phyloP scores from a whole-genome alignment of 2,888 invertebrate species.

The Acronicta aceris region DNA sequence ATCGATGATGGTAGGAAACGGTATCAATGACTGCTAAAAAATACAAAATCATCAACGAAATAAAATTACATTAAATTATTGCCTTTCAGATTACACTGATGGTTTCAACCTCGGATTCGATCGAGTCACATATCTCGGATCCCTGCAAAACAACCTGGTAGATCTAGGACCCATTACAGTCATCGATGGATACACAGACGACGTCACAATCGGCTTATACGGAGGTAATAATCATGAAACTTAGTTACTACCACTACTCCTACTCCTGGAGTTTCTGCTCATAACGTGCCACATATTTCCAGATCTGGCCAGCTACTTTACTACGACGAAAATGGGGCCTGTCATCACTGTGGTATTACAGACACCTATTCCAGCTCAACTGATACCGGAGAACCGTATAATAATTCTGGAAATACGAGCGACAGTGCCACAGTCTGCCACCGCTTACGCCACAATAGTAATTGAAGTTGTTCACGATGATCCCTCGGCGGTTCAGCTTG shows the following conservation, averaged over 20 bases:
- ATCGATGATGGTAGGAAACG: slow-evolving; percentile 4
- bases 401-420: slow-evolving; percentile 55
- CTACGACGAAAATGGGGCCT: slow-evolving; percentile 12
- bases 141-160: slow-evolving; percentile 27
- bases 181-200: slow-evolving; percentile 51
- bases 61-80: neutral
- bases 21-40: neutral
- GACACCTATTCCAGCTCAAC: slow-evolving; percentile 46
- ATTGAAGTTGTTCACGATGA: slow-evolving; percentile 38
- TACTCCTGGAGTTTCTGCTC: neutral
- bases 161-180: slow-evolving; percentile 55
- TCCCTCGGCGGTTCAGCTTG: slow-evolving; percentile 24
- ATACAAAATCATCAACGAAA: too few species aligned
- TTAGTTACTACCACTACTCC: too few species aligned
- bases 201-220: slow-evolving; percentile 46
- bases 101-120: slow-evolving; percentile 4
- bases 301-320: slow-evolving; percentile 54
- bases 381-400: slow-evolving; percentile 45
- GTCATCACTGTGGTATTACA: slow-evolving; percentile 37
- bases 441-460: slow-evolving; percentile 52
- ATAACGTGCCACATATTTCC: slow-evolving; percentile 1
- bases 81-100: slow-evolving; percentile 15
- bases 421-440: slow-evolving; percentile 34
- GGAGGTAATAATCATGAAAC: slow-evolving; percentile 10
- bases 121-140: slow-evolving; percentile 34